Base-by-base conservation (phyloP, 2,888 invertebrate species). In the Tetragonisca angustula region DNA sequence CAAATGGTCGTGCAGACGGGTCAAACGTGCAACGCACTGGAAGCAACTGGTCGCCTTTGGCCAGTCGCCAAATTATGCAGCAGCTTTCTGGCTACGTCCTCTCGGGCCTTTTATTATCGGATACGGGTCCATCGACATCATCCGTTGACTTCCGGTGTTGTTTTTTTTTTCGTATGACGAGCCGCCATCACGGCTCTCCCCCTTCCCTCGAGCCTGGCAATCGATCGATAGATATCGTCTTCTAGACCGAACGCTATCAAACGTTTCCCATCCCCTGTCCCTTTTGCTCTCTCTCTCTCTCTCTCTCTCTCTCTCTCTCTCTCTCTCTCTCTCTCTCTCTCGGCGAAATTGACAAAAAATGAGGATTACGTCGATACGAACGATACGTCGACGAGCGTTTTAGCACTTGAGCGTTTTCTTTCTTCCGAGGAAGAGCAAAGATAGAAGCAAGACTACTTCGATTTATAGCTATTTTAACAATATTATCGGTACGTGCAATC, bases 11-110 rank as follows among this genome's bases (percentile, higher is more conserved):
- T 83, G 88, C 72, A 82, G 89, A 88, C 89, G 69, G 91, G 91
- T 92, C 92, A 92, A 90, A 87, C 84, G 87, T 86, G 87, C 90
- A 91, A 91, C 88, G 90, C 79, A 88, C 87, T 85, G 83, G 89
- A 90, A 92, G 93, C 93, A 93, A 93, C 93, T 93, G 91, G 93
- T 93, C 92, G 92, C 90, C 90, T 93, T 93, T 93, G 93, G 93
- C 92, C 80, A 78, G 72, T 81, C 50, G 93, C 93, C 93, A 93
- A 90, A 91, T 93, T 92, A 93, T 92, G 91, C 90, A 90, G 89
- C 88, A 90, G 88, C 89, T 92, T 90, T 91, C 88, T 86, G 88
- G 81, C 86, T 83, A 64, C 79, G 69, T 70, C 69, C 70, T 56
- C 50, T 72, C 85, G 73, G 71, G 71, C 81, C 80, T 86, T 86